Evolutionary conservation across 2,113 vertebrate species (phyloP), one percentile per base, ranked within the genome.

Genomic region (Machaerirhynchus nigripectus): DNA sequence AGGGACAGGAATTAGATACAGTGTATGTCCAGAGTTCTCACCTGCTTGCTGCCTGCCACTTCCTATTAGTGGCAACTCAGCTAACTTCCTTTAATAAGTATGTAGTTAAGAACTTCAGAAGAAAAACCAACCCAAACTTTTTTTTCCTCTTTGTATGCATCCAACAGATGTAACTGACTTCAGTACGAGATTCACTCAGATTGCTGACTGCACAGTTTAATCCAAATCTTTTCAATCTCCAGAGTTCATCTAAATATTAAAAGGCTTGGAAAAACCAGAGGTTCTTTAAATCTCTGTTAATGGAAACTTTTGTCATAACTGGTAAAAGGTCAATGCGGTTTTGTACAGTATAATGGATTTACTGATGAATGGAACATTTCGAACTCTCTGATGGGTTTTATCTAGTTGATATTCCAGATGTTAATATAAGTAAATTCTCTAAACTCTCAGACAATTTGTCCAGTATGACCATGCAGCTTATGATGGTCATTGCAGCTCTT

Each of bases 371-470:
- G 83, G 74, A 96, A 95, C 37, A 84, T 93, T 96, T 92, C 13
- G 18, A 81, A 93, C 57, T 82, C 82, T 92, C 89, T 92, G 89
- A 92, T 76, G 47, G 90, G 31, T 88, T 97, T 96, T 88, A 93
- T 83, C 93, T 96, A 84, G 87, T 96, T 96, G 94, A 92, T 93
- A 96, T 97, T 93, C 95, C 86, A 86, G 80, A 95, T 96, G 65
- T 89, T 96, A 97, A 95, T 96, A 90, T 90, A 95, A 90, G 71
- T 95, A 95, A 97, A 96, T 95, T 95, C 96, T 95, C 79, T 95
- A 90, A 93, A 88, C 63, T 84, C 53, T 80, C 70, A 95, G 83
- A 71, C 76, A 96, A 96, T 92, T 97, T 97, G 61, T 92, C 69
- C 83, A 74, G 35, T 79, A 63, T 83, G 80, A 84, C 85, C 55